A percentile compares a stretch with the other conserved stretches of the same genome.
These are phyloP conservation scores for Scaptodrosophila latifasciaeformis DNA, from an alignment of 2,888 invertebrate genomes.

Conservation along the genomic window DNA sequence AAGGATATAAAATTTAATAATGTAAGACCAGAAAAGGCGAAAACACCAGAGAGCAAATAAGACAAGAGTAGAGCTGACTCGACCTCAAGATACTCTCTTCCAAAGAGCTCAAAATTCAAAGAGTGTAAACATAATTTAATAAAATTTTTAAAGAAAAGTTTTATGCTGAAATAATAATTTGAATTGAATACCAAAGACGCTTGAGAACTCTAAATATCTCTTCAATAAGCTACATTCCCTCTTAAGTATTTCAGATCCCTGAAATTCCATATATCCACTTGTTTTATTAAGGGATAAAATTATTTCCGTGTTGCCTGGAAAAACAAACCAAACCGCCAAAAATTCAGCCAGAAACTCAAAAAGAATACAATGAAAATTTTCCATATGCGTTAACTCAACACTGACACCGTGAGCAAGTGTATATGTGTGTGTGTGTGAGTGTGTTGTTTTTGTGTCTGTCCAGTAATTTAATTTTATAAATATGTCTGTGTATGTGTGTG, in stretches of 20 bases:
- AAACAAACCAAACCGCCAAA: neutral
- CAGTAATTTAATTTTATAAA: slow-evolving; percentile 8
- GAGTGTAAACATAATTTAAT: neutral
- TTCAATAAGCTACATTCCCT: too few species aligned
- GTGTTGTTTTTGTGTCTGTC: too few species aligned
- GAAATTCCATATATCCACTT: too few species aligned
- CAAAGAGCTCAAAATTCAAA: too few species aligned
- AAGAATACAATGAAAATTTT: slow-evolving; percentile 38
- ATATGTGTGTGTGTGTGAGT: slow-evolving; percentile 12
- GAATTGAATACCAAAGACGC: too few species aligned
- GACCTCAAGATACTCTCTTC: too few species aligned
- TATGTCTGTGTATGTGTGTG: slow-evolving; percentile 24
- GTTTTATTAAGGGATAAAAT: too few species aligned
- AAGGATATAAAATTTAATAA: slow-evolving; percentile 60
- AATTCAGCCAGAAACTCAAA: slow-evolving; percentile 8
- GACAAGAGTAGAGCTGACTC: too few species aligned
- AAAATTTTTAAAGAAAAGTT: neutral
- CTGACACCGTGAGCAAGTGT: slow-evolving; percentile 22
- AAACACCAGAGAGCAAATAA: slow-evolving; percentile 2
- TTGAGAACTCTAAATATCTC: too few species aligned
- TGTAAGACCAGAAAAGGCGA: slow-evolving; percentile 32
- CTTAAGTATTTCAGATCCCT: too few species aligned
- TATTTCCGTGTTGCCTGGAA: neutral
- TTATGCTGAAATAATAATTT: too few species aligned
- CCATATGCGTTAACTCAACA: slow-evolving; percentile 64